Evolutionary conservation across 2,113 vertebrate genomes (phyloP).

Genomic region (Brachyhypopomus occidentalis): DNA sequence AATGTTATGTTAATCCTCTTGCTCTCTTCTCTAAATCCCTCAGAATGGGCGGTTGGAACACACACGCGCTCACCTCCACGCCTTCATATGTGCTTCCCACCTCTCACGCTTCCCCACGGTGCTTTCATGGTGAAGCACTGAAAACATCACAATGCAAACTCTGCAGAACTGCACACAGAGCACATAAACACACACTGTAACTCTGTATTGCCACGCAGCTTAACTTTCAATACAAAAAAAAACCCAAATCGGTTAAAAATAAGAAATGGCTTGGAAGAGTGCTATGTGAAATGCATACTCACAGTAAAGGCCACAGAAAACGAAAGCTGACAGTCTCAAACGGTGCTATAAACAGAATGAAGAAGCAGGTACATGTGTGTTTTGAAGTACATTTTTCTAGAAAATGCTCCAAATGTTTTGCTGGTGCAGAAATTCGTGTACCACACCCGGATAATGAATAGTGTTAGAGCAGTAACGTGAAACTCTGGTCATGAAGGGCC

Average conservation of each 20-base stretch:
- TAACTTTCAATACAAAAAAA: not conserved
- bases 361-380: not conserved
- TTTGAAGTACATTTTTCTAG: not conserved
- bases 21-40: slow-evolving; percentile 5
- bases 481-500: slow-evolving; percentile 17
- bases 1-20: slow-evolving; percentile 28
- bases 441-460: not conserved
- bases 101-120: too few species aligned
- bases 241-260: not conserved
- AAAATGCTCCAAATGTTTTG: not conserved
- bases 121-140: not conserved
- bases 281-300: not conserved
- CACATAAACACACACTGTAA: not conserved
- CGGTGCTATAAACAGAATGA: slow-evolving; percentile 4
- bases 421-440: not conserved
- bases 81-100: not conserved
- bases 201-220: not conserved
- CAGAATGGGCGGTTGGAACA: slow-evolving; percentile 14
- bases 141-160: not conserved
- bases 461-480: slow-evolving; percentile 9
- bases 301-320: not conserved
- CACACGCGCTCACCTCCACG: not conserved
- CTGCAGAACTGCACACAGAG: not conserved
- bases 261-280: not conserved
- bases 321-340: not conserved